Evolutionary conservation across 23 tunicate species (phyloP).

Genomic region (Ciona savignyi): DNA sequence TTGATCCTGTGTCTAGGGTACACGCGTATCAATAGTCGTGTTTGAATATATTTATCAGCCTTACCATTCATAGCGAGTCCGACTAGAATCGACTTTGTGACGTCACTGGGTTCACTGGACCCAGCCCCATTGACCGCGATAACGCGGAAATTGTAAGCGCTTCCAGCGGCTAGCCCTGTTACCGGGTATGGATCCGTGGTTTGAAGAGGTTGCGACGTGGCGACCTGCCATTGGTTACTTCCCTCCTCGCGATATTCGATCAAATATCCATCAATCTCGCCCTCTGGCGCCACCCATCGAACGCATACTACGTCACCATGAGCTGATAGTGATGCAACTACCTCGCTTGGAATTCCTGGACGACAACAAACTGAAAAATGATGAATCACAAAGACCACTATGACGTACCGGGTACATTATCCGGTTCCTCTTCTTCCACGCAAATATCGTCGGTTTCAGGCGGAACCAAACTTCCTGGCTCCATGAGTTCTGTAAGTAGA

Average conservation of each 20-base stretch:
- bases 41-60: neutral
- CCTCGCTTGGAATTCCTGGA: constrained; percentile 29
- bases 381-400: neutral
- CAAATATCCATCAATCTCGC: constrained; percentile 46
- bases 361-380: too few species aligned
- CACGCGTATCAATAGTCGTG: too few species aligned
- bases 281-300: constrained; percentile 38
- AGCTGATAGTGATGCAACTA: constrained; percentile 15
- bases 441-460: constrained; percentile 77
- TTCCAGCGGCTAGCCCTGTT: constrained; percentile 47
- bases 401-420: constrained; percentile 48
- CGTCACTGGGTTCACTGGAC: constrained; percentile 48
- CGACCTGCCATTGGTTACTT: constrained; percentile 43
- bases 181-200: constrained; percentile 77
- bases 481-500: constrained; percentile 58
- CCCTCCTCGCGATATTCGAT: constrained; percentile 54
- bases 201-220: constrained; percentile 32
- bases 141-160: constrained; percentile 63
- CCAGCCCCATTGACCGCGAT: constrained; percentile 51
- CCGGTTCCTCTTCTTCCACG: constrained; percentile 57
- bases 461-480: constrained; percentile 58
- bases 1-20: too few species aligned
- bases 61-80: neutral
- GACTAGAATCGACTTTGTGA: constrained; percentile 19
- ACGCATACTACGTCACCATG: constrained; percentile 43